Conservation (phyloP, 2,113 vertebrate species). For the Pelobates fuscus region DNA sequence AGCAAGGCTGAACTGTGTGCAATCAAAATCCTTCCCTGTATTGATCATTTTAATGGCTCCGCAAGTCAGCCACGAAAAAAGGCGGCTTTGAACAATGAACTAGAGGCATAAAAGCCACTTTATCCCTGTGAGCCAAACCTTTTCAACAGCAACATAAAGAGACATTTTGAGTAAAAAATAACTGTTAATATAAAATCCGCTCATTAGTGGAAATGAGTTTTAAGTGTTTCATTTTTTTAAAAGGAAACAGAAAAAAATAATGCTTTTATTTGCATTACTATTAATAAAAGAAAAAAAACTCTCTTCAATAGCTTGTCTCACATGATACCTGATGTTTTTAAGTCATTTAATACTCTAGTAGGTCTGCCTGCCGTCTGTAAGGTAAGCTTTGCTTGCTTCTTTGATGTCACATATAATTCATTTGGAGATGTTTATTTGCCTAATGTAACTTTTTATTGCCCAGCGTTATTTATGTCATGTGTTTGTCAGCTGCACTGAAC, state of each 20-base stretch:
- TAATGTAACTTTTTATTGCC: constrained; percentile 72
- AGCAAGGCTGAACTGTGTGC: constrained; percentile 41
- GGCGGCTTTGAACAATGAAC: constrained; percentile 44
- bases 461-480: constrained; percentile 71
- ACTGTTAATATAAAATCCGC: constrained; percentile 47
- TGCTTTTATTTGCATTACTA: constrained; percentile 9
- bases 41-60: constrained; percentile 51
- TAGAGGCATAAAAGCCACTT: constrained; percentile 45
- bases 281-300: constrained; percentile 28
- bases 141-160: constrained; percentile 39
- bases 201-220: constrained; percentile 50
- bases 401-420: constrained; percentile 73
- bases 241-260: constrained; percentile 20
- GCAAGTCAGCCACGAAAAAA: constrained; percentile 27
- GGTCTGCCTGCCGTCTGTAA: constrained; percentile 67
- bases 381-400: constrained; percentile 74
- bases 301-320: constrained; percentile 55
- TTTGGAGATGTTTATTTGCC: constrained; percentile 78
- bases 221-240: constrained; percentile 42
- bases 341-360: constrained; percentile 69
- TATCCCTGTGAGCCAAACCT: constrained; percentile 45
- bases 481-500: constrained; percentile 69
- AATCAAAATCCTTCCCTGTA: constrained; percentile 38
- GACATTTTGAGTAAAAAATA: constrained; percentile 41
- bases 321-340: constrained; percentile 60